Conservation (phyloP, 2,888 invertebrate genomes). For the Hesperia comma region DNA sequence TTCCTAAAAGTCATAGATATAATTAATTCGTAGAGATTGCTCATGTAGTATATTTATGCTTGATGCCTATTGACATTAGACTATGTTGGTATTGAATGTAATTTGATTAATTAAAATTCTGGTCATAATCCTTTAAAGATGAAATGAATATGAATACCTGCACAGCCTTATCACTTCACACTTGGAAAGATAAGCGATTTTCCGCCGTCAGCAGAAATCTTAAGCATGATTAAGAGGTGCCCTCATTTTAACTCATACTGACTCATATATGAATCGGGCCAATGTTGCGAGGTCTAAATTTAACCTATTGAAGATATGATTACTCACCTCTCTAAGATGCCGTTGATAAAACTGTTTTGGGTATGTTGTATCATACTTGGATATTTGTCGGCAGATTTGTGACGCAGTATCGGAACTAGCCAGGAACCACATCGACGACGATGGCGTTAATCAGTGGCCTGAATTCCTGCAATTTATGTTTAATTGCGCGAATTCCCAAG, state of each 20-base stretch:
- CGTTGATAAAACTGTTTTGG: not conserved
- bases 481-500: conserved; percentile 94
- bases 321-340: conserved; percentile 15
- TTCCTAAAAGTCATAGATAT: too few relatives aligned
- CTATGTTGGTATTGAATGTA: too few relatives aligned
- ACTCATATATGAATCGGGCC: conserved; percentile 32
- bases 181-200: not conserved
- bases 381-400: conserved; percentile 84
- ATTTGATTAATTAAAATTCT: too few relatives aligned
- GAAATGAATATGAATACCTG: not conserved
- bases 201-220: conserved; percentile 8
- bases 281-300: conserved; percentile 30
- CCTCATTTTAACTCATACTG: conserved; percentile 26
- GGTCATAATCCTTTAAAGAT: too few relatives aligned
- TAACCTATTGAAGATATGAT: conserved; percentile 23
- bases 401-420: conserved; percentile 98
- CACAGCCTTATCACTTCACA: not conserved
- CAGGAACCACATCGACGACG: conserved; percentile 96
- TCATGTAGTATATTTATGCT: too few relatives aligned
- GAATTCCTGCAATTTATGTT: conserved; percentile 98
- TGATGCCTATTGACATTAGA: too few relatives aligned
- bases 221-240: conserved; percentile 25
- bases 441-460: conserved; percentile 98
- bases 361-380: conserved; percentile 7
- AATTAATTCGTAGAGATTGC: too few relatives aligned